Conservation (phyloP, 2,888 invertebrate species). For the Harpalus rufipes region DNA sequence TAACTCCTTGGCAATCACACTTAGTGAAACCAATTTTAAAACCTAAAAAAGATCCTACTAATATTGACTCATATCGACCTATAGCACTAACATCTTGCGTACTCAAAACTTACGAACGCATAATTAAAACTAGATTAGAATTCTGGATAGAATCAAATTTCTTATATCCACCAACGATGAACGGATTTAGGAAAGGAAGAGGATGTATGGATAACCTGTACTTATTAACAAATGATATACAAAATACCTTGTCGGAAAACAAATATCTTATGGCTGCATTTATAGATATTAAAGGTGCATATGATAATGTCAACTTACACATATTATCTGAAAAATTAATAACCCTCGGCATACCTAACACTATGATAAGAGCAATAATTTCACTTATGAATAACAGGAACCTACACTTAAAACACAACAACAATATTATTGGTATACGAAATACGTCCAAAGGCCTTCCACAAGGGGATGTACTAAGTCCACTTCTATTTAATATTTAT, state of each 20-base stretch:
- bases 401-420: no score
- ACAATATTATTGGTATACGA: no score
- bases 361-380: neutral
- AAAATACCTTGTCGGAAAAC: neutral
- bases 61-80: no score
- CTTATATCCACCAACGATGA: conserved; percentile 1
- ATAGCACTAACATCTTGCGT: no score
- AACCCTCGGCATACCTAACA: neutral
- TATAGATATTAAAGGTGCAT: conserved; percentile 16
- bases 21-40: no score
- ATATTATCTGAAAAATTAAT: conserved; percentile 4
- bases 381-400: neutral
- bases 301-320: conserved; percentile 16
- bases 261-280: neutral
- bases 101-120: no score
- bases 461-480: no score
- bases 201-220: conserved; percentile 12
- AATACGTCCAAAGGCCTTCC: no score
- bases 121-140: no score
- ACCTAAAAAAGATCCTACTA: no score
- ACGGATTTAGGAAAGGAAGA: conserved; percentile 14
- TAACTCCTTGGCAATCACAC: no score
- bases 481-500: no score
- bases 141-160: neutral
- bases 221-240: neutral